phyloP scores from a whole-genome alignment of 2,888 invertebrate genomes.

The Elegia similella region DNA sequence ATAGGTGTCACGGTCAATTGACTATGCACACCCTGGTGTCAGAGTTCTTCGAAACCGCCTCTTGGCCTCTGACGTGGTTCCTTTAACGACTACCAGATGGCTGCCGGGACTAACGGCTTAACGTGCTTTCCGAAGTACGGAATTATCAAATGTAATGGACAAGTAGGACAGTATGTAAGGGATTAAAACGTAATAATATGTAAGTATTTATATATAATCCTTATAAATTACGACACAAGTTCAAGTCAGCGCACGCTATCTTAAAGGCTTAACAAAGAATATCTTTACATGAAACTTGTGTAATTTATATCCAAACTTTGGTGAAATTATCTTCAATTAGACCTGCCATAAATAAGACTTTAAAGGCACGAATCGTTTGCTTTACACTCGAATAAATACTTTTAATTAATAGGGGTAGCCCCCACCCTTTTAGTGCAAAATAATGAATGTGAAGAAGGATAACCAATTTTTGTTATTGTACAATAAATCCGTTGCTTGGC shows the following conservation, averaged over 20 bases:
- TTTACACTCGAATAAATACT: slow-evolving; percentile 48
- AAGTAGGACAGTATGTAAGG: too few species aligned
- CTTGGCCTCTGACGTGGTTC: too few species aligned
- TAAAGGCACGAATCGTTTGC: slow-evolving; percentile 36
- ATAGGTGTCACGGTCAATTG: too few species aligned
- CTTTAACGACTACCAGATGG: too few species aligned
- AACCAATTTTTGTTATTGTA: too few species aligned
- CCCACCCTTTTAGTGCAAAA: not conserved
- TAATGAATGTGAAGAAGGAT: not conserved
- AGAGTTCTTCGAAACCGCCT: too few species aligned
- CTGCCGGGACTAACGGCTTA: too few species aligned
- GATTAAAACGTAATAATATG: too few species aligned
- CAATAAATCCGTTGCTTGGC: too few species aligned
- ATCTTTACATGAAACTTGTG: not conserved
- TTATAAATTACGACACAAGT: not conserved
- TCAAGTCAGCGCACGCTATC: not conserved
- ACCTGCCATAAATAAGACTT: slow-evolving; percentile 11
- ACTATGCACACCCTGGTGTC: too few species aligned
- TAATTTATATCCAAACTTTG: slow-evolving; percentile 13
- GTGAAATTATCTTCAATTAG: slow-evolving; percentile 15
- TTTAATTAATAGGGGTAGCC: slow-evolving; percentile 41
- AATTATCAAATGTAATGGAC: too few species aligned
- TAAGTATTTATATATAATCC: not conserved
- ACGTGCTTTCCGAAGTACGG: too few species aligned
- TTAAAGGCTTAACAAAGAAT: not conserved